phyloP scores from a whole-genome alignment of 2,888 invertebrate genomes.

The Leucophenga maculata region DNA sequence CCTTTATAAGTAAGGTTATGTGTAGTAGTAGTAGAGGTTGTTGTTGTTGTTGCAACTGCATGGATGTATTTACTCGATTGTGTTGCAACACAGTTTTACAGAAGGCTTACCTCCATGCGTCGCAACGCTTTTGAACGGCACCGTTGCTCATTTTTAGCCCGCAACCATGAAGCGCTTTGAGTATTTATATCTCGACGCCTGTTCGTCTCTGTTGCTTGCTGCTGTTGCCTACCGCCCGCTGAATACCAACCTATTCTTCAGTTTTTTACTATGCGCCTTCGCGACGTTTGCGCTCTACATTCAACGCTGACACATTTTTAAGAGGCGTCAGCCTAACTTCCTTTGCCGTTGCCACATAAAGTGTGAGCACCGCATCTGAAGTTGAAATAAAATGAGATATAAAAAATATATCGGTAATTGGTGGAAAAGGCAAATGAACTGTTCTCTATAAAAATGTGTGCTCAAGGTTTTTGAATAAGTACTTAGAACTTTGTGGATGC shows the following conservation, averaged over 20 bases:
- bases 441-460: too few relatives aligned
- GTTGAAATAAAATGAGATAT: background rate
- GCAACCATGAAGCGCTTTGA: conserved; percentile 64
- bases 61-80: conserved; percentile 29
- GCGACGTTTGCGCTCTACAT: background rate
- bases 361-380: background rate
- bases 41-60: conserved; percentile 23
- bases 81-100: conserved; percentile 12
- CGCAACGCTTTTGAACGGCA: background rate
- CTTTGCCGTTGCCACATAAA: background rate
- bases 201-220: background rate
- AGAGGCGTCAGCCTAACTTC: background rate
- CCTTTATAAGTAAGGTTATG: conserved; percentile 13
- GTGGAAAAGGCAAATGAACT: conserved; percentile 18
- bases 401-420: conserved; percentile 16
- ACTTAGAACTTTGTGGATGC: too few relatives aligned
- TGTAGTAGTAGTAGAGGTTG: conserved; percentile 5
- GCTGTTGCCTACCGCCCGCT: background rate
- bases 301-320: conserved; percentile 20
- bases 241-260: background rate
- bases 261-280: conserved; percentile 23
- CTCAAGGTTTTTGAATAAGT: too few relatives aligned
- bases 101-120: background rate
- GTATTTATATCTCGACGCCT: conserved; percentile 50
- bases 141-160: conserved; percentile 61